A percentile compares a stretch with the other conserved stretches of the same genome.
Evolutionary conservation across 1,140 invertebrate genomes (phyloP).

Genomic region (honey bee (Apis mellifera)): Amel_HAv3.1 CM009931.2:25584001-25584500

Average conservation of each 20-base stretch:
- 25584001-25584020: too few species aligned
- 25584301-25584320: background rate
- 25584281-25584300: background rate
- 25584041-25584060: background rate
- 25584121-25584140: conserved; percentile 26
- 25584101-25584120: background rate
- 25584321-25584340: conserved; percentile 6
- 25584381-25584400: conserved; percentile 12
- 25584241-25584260: background rate
- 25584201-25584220: background rate
- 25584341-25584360: conserved; percentile 33
- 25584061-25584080: background rate
- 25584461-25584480: background rate
- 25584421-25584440: background rate
- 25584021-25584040: too few species aligned
- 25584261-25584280: background rate
- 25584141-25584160: conserved; percentile 50
- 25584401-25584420: conserved; percentile 7
- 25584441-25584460: background rate
- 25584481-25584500: background rate
- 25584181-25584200: background rate
- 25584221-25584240: conserved; percentile 11
- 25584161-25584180: conserved; percentile 56
- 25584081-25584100: background rate
- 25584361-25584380: conserved; percentile 20